Evolutionary conservation across 2,888 invertebrate species (phyloP).

Genomic region (Cecidostiba fungosa): DNA sequence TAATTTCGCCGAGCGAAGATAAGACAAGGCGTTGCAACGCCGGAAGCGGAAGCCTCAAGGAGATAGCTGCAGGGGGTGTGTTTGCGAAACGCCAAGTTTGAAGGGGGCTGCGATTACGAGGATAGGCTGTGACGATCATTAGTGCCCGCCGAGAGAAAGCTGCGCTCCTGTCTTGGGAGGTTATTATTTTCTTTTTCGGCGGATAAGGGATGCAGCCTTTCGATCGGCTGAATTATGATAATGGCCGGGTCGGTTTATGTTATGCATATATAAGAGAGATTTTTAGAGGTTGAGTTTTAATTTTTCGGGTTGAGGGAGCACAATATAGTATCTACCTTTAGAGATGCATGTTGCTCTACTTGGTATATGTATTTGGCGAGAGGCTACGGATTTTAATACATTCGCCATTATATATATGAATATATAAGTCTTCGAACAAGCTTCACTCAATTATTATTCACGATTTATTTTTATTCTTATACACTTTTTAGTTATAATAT

Average conservation of each 20-base stretch:
- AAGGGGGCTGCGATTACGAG: neutral
- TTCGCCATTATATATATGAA: neutral
- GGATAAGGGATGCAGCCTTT: neutral
- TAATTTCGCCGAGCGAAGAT: neutral
- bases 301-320: neutral
- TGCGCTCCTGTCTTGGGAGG: neutral
- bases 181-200: neutral
- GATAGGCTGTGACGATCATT: neutral
- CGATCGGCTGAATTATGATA: slow-evolving; percentile 30
- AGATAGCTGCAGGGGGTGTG: neutral
- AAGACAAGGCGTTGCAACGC: neutral
- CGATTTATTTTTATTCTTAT: slow-evolving; percentile 36
- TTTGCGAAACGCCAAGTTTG: slow-evolving; percentile 1
- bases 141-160: neutral
- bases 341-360: neutral
- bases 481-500: slow-evolving; percentile 8
- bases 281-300: neutral
- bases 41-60: neutral
- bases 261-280: neutral
- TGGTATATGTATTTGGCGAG: neutral
- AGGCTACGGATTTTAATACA: neutral
- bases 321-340: neutral
- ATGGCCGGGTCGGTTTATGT: neutral
- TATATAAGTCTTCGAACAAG: slow-evolving; percentile 2
- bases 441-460: slow-evolving; percentile 63